phyloP scores from a whole-genome alignment of 2,797 vertebrate genomes.

The Oryzias dopingdopingensis region DNA sequence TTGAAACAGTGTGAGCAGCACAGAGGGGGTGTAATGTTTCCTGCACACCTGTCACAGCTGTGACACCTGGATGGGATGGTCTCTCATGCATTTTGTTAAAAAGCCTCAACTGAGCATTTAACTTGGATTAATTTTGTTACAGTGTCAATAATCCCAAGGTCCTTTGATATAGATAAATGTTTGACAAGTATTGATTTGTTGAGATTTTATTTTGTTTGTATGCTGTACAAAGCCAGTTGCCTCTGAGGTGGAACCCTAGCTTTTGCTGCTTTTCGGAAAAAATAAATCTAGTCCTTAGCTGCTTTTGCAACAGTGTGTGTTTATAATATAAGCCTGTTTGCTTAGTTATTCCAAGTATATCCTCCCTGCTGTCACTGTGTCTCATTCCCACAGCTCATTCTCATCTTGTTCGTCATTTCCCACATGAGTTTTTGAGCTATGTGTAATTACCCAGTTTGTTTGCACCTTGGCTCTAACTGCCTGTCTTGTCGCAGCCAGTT shows the following conservation, averaged over 20 bases:
- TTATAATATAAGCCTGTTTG: conserved; percentile 57
- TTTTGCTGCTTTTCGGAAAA: conserved; percentile 20
- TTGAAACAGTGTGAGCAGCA: conserved; percentile 19
- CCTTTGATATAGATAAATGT: conserved; percentile 39
- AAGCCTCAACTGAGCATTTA: conserved; percentile 14
- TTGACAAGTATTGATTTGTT: conserved; percentile 50
- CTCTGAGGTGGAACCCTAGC: conserved; percentile 46
- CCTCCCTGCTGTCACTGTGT: conserved; percentile 37
- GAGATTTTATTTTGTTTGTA: conserved; percentile 38
- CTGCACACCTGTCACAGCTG: conserved; percentile 16
- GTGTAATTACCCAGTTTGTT: conserved; percentile 77
- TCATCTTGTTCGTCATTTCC: conserved; percentile 71
- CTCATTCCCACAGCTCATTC: conserved; percentile 68
- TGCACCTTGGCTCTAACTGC: conserved; percentile 73
- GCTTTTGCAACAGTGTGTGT: conserved; percentile 42
- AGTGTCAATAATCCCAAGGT: conserved; percentile 7
- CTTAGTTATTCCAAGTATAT: conserved; percentile 58
- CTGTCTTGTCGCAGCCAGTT: conserved; percentile 59
- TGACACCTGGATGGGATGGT: conserved; percentile 26
- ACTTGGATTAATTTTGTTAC: conserved; percentile 15
- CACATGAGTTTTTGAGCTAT: conserved; percentile 67
- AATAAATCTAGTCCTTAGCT: conserved; percentile 35
- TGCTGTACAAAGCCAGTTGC: conserved; percentile 35
- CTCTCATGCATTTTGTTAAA: conserved; percentile 11
- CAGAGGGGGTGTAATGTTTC: conserved; percentile 15